Base-by-base conservation (phyloP, 1,140 invertebrate species). In the Nasonia giraulti region DNA sequence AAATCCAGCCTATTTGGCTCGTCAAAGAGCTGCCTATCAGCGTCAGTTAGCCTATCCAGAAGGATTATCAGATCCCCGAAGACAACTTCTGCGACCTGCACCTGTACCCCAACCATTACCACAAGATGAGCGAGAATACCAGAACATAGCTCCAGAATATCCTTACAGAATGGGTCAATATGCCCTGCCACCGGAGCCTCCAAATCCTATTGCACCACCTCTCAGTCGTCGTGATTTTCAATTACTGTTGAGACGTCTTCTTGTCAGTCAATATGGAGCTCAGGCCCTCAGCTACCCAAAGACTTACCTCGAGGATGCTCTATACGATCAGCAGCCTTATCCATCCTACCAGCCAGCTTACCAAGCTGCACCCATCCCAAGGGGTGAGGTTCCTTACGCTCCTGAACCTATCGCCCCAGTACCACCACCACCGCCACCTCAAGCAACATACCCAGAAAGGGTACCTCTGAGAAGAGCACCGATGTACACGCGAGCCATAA, bases 301-400 rank as follows among this genome's bases (percentile, higher is more conserved):
- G 76, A 90, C 89, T 0, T 93, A 92, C 74, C 84, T 93, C 1
- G 92, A 93, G 66, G 91, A 93, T 69, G 92, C 92, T 0, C 79
- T 93, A 14, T 92, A 93, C 73, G 91, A 93, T 80, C 91, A 93
- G 69, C 91, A 92, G n/a, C 89, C 90, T 0, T 92, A 92, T 83
- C 89, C 91, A 1, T 89, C 91, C 14, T 91, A 92, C 86, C 90
- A 92, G 55, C 82, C 90, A 2, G 79, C 87, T 11, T 92, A 91
- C 73, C 89, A 91, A 33, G 71, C 27, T 27, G 27, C 89, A 7
- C 87, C 89, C 0, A 44, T 89, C 0, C 87, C 90, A 0, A 86
- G 91, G 77, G 91, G 93, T 23, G 94, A 94, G 47, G 90, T 94
- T 82, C 73, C 90, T 44, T 94, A 94, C 77, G 88, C 93, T 7